Percentiles rank a stretch among this genome's conserved stretches.
Evolutionary conservation across 1,140 invertebrate genomes (phyloP).

Genomic region (Cherax destructor): DNA sequence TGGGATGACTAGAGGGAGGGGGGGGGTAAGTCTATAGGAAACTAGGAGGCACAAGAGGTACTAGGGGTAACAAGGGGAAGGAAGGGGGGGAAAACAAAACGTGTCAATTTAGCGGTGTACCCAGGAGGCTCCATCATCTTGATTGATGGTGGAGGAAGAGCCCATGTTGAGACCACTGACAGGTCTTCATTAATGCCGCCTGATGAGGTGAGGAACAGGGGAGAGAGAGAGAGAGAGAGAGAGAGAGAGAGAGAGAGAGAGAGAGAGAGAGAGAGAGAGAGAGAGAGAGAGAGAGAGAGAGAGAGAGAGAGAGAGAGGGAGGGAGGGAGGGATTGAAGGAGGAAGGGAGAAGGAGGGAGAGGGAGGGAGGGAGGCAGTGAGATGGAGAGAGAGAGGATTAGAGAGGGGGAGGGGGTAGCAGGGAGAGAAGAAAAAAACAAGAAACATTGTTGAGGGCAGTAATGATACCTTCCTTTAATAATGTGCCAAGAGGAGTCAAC

Average conservation of each 20-base stretch:
- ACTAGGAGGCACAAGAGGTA: no score
- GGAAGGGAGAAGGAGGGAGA: background rate
- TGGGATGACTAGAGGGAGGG: no score
- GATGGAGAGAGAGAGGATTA: background rate
- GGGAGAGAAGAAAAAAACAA: background rate
- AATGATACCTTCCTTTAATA: background rate
- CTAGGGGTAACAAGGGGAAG: no score
- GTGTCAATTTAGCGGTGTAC: slow-evolving; percentile 13
- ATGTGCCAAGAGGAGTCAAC: background rate
- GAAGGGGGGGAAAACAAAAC: background rate
- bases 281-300: background rate
- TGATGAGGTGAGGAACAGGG: slow-evolving; percentile 14
- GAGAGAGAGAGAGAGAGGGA: background rate
- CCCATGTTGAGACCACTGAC: background rate
- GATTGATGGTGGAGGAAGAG: slow-evolving; percentile 8
- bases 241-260: no score
- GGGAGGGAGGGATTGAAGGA: background rate
- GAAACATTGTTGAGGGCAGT: background rate
- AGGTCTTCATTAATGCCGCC: slow-evolving; percentile 24
- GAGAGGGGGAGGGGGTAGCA: background rate
- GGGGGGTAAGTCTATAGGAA: no score
- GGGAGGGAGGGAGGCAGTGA: no score
- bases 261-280: background rate
- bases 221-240: background rate
- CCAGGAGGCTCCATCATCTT: background rate